These are phyloP conservation scores for Cynopterus brachyotis DNA, from an alignment of 2,113 vertebrate genomes.

Conservation along the genomic window DNA sequence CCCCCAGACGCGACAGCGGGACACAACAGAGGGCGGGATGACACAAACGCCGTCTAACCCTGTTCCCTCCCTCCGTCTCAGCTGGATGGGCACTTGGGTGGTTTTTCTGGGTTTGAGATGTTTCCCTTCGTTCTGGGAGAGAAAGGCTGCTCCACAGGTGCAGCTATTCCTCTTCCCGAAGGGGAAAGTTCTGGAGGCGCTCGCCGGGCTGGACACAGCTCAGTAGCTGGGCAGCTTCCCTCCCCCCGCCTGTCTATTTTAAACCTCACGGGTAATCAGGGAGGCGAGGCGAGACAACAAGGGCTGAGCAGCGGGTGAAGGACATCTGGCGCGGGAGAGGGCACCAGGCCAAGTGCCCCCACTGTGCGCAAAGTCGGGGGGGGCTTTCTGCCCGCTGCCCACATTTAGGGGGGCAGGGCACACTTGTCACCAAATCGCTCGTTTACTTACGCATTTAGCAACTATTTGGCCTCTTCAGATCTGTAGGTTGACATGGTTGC, in stretches of 20 bases:
- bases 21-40: neutral
- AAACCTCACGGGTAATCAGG: neutral
- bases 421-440: neutral
- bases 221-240: constrained; percentile 8
- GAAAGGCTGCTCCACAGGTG: neutral
- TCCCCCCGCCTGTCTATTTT: neutral
- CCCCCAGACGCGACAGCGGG: neutral
- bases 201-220: neutral
- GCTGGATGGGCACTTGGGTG: neutral
- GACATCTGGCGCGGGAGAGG: neutral
- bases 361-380: neutral
- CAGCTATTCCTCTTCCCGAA: neutral
- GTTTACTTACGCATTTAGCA: neutral
- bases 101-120: neutral
- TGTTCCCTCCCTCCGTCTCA: no score
- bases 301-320: neutral
- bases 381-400: neutral
- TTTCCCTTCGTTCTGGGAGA: neutral
- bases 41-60: neutral
- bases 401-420: neutral
- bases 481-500: neutral
- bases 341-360: neutral
- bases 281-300: neutral
- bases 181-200: neutral
- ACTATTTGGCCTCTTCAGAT: neutral